Evolutionary conservation across 2,113 vertebrate genomes (phyloP).

Genomic region (Poecilia latipinna): DNA sequence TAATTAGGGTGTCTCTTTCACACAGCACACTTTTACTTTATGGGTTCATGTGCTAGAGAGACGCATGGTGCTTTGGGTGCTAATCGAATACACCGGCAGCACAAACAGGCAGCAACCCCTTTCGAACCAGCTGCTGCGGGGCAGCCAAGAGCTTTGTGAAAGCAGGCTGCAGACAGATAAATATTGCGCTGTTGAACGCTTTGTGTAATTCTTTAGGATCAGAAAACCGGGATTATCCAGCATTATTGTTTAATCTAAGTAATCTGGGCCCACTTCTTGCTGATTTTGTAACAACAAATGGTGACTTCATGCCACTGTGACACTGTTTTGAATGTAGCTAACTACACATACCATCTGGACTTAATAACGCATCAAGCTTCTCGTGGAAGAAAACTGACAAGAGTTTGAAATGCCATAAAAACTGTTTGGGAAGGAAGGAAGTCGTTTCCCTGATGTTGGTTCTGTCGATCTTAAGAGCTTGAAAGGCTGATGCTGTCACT

Average conservation of each 20-base stretch:
- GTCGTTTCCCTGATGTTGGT: not conserved
- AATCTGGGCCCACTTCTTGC: not conserved
- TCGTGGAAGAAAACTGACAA: not conserved
- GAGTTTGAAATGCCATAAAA: not conserved
- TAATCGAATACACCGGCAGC: constrained; percentile 7
- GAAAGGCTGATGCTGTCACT: not conserved
- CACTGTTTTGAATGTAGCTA: not conserved
- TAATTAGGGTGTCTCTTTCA: not conserved
- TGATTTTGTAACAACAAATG: not conserved
- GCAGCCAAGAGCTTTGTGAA: constrained; percentile 29
- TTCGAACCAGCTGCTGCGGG: constrained; percentile 9
- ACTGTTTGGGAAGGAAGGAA: not conserved
- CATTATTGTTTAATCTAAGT: not conserved
- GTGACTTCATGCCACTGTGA: not conserved
- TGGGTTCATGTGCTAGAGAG: not conserved
- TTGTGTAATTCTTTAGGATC: constrained; percentile 23
- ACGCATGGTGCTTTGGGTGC: not conserved
- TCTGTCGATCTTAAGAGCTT: not conserved
- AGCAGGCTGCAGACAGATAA: constrained; percentile 24
- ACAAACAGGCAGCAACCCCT: constrained; percentile 3
- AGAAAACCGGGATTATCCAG: constrained; percentile 12
- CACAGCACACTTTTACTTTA: constrained; percentile 4
- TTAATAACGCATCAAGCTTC: not conserved
- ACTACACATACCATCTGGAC: not conserved
- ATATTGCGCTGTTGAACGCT: constrained; percentile 26